Conservation (phyloP, 1,140 invertebrate genomes). For the Drosophila cardini region DNA sequence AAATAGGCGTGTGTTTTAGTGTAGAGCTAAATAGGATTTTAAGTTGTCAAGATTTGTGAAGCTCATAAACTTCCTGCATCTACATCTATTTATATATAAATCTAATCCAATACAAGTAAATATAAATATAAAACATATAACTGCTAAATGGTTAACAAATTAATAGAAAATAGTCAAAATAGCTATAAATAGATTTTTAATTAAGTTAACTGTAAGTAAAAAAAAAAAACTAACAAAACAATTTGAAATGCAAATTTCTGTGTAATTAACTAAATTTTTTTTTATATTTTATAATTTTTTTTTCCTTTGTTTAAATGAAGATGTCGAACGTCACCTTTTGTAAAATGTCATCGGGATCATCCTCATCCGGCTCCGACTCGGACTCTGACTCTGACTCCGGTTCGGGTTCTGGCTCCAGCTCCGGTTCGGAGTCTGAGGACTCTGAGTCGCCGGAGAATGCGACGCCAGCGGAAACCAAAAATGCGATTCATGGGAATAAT, state of each 20-base stretch:
- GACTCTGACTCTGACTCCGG: not conserved
- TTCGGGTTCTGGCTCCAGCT: not conserved
- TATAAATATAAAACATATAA: too few species aligned
- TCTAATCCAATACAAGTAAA: too few species aligned
- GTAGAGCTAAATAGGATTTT: too few species aligned
- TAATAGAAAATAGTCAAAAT: too few species aligned
- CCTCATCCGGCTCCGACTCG: not conserved
- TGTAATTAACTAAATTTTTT: not conserved
- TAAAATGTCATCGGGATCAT: not conserved
- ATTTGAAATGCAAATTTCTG: not conserved
- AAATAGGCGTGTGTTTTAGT: too few species aligned
- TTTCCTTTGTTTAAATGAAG: not conserved
- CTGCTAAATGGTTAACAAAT: too few species aligned
- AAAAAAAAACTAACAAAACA: not conserved
- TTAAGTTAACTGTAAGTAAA: too few species aligned
- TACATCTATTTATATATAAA: too few species aligned
- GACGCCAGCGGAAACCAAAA: not conserved
- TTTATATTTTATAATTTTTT: not conserved
- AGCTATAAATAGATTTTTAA: too few species aligned
- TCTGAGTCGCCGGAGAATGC: not conserved
- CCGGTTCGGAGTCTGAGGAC: not conserved
- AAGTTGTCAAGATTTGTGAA: too few species aligned
- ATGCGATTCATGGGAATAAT: not conserved
- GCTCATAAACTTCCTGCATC: too few species aligned
- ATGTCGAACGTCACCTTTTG: not conserved